Percentiles rank a stretch among this genome's conserved stretches.
phyloP scores from a whole-genome alignment of 1,140 invertebrate species.

The Lepidotrigona ventralis region DNA sequence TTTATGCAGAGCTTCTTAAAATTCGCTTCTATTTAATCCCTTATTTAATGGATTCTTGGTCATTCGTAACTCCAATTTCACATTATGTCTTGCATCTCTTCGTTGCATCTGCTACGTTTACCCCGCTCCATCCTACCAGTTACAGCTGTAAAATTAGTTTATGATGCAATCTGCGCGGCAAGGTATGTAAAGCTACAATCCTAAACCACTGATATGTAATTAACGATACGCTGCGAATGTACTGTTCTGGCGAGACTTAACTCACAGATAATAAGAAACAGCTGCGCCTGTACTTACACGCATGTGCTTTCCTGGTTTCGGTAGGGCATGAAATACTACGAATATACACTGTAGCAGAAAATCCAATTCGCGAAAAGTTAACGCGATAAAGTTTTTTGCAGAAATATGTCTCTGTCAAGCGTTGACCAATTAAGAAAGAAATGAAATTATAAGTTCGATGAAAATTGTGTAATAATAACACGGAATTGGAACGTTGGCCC shows the following conservation, averaged over 20 bases:
- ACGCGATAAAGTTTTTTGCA: neutral
- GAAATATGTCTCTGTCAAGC: no score
- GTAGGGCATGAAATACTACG: neutral
- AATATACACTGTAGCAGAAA: neutral
- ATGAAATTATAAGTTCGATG: no score
- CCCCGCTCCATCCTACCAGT: neutral
- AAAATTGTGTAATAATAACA: neutral
- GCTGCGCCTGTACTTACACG: neutral
- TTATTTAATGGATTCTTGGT: neutral
- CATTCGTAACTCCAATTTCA: neutral
- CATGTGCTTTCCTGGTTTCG: neutral
- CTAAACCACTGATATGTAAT: conserved; percentile 28
- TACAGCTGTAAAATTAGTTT: conserved; percentile 27
- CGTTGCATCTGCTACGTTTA: conserved; percentile 1
- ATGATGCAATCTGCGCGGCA: conserved; percentile 29
- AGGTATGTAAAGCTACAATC: conserved; percentile 31
- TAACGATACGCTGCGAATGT: conserved; percentile 26
- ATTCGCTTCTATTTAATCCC: neutral
- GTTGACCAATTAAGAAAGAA: neutral
- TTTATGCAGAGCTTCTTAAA: no score
- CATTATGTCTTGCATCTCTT: neutral
- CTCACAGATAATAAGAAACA: conserved; percentile 37
- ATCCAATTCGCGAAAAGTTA: neutral
- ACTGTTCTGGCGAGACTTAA: neutral
- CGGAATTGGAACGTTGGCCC: neutral